These are phyloP conservation scores for Nanorana parkeri DNA, from an alignment of 2,113 vertebrate species.

Conservation along the genomic window DNA sequence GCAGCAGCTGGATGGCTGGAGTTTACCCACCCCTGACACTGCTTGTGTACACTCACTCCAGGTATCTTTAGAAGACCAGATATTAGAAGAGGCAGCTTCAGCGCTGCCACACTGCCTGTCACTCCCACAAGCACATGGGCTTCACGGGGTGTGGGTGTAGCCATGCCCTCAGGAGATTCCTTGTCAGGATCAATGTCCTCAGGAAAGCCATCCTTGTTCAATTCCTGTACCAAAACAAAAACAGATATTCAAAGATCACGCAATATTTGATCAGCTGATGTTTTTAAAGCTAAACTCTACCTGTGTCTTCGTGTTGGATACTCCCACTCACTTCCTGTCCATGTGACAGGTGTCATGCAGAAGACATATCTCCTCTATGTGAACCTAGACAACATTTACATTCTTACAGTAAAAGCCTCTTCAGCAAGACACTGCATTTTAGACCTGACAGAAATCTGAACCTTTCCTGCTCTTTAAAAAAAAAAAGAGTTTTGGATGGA, in stretches of 20 bases:
- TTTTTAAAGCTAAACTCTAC: too few species aligned
- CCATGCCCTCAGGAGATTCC: neutral
- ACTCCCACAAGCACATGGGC: constrained; percentile 84
- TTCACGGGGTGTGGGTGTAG: neutral
- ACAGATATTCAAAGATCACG: neutral
- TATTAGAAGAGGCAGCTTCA: constrained; percentile 87
- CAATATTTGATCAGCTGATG: neutral
- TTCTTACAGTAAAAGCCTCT: too few species aligned
- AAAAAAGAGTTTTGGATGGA: too few species aligned
- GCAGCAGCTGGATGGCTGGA: neutral
- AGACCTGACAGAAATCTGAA: too few species aligned
- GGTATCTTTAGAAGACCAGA: constrained; percentile 79
- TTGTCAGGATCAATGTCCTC: neutral
- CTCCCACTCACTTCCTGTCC: too few species aligned
- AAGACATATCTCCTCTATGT: too few species aligned
- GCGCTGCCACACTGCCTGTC: constrained; percentile 90
- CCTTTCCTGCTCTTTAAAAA: too few species aligned
- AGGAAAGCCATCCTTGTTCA: neutral
- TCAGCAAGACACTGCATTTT: too few species aligned
- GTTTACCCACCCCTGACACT: neutral
- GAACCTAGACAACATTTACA: too few species aligned
- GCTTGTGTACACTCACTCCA: constrained; percentile 73
- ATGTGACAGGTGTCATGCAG: too few species aligned
- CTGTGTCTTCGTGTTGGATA: too few species aligned
- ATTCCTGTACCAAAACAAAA: constrained; percentile 51